These are phyloP conservation scores for Tachuris rubrigastra DNA, from an alignment of 2,113 vertebrate genomes.

Conservation along the genomic window DNA sequence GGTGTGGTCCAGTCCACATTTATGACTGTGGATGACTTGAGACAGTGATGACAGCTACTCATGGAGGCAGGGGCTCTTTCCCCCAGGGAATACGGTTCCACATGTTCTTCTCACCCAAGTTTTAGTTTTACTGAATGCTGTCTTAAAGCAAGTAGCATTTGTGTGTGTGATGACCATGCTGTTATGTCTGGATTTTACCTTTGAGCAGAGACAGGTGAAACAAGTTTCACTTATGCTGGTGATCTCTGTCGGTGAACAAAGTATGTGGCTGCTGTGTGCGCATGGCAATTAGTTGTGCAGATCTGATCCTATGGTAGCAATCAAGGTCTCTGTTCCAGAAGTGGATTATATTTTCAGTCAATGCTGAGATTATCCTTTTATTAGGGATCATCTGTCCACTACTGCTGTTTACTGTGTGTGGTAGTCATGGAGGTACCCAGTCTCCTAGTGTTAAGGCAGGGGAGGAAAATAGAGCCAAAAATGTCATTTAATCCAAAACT, in stretches of 20 bases:
- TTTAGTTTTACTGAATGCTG: background rate
- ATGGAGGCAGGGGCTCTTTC: accelerated
- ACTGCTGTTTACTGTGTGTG: accelerated
- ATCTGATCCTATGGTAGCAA: background rate
- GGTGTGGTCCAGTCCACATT: accelerated
- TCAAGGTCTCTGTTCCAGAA: background rate
- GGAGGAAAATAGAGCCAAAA: background rate
- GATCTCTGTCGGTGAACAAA: background rate
- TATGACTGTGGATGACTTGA: background rate
- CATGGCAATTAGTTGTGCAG: background rate
- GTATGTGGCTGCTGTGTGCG: background rate
- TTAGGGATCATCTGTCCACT: background rate
- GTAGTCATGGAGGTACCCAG: background rate
- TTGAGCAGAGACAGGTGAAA: background rate
- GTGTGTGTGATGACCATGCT: background rate
- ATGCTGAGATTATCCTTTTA: background rate
- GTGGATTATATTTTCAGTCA: background rate
- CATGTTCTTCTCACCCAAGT: background rate
- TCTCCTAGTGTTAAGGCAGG: background rate
- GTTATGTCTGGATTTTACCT: background rate
- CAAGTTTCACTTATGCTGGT: background rate
- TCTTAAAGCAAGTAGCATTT: background rate
- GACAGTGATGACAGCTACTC: background rate
- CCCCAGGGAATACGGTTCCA: background rate
- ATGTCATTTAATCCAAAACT: background rate